Percentiles rank a stretch among this genome's conserved stretches.
Evolutionary conservation across 2,797 vertebrate genomes (phyloP).

Genomic region (Ctenopoma multispine): DNA sequence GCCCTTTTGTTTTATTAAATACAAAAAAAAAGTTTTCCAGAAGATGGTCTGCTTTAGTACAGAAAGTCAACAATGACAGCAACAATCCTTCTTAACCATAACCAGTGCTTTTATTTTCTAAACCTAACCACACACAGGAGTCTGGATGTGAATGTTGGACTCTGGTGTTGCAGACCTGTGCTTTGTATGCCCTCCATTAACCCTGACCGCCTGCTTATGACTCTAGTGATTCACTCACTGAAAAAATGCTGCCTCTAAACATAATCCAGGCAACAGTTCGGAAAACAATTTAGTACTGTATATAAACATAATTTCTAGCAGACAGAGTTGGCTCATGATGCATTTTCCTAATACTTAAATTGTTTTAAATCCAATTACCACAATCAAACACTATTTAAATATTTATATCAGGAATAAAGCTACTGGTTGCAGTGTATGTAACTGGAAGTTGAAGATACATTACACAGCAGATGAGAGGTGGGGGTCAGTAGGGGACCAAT

Average conservation of each 20-base stretch:
- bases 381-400: neutral
- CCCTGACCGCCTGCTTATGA: too few species aligned
- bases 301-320: neutral
- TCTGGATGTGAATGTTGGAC: neutral
- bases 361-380: neutral
- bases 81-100: neutral
- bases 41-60: too few species aligned
- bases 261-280: neutral
- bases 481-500: neutral
- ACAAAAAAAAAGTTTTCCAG: too few species aligned
- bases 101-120: neutral
- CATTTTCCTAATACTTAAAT: neutral
- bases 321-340: neutral
- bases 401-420: neutral
- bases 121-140: neutral
- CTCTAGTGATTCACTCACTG: neutral
- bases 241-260: neutral
- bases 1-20: too few species aligned
- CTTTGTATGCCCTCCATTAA: neutral
- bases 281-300: neutral
- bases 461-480: neutral
- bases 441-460: neutral
- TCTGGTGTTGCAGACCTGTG: neutral
- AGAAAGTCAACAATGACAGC: neutral
- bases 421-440: neutral